Percentiles rank a stretch among this genome's conserved stretches.
phyloP scores from a whole-genome alignment of 2,797 vertebrate species.

The Novumbra hubbsi region DNA sequence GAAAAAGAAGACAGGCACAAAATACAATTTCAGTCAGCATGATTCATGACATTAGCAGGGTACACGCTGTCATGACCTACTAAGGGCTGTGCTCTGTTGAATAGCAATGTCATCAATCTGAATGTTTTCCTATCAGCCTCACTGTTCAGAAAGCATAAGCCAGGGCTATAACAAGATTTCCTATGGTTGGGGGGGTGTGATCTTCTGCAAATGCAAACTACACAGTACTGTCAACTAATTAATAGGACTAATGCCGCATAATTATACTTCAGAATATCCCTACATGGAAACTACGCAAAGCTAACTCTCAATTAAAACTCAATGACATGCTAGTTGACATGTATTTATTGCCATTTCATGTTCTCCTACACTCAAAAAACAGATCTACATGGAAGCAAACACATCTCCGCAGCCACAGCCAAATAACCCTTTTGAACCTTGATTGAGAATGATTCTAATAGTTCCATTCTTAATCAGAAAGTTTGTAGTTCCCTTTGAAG shows the following conservation, averaged over 20 bases:
- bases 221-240: not conserved
- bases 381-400: not conserved
- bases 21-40: not conserved
- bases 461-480: too few species aligned
- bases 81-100: not conserved
- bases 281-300: not conserved
- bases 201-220: not conserved
- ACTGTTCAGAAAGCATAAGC: not conserved
- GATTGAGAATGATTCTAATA: too few species aligned
- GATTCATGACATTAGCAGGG: not conserved
- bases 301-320: not conserved
- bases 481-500: too few species aligned
- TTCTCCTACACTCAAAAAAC: not conserved
- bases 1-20: not conserved
- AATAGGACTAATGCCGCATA: not conserved
- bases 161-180: not conserved
- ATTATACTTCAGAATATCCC: not conserved
- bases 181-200: not conserved
- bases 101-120: not conserved
- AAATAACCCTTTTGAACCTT: too few species aligned
- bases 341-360: slow-evolving; percentile 15
- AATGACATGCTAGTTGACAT: not conserved
- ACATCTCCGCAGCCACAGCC: too few species aligned
- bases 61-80: not conserved
- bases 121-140: not conserved